Evolutionary conservation across 1,140 invertebrate genomes (phyloP), one percentile per base, ranked within the genome.

Genomic region (Aphis gossypii): DNA sequence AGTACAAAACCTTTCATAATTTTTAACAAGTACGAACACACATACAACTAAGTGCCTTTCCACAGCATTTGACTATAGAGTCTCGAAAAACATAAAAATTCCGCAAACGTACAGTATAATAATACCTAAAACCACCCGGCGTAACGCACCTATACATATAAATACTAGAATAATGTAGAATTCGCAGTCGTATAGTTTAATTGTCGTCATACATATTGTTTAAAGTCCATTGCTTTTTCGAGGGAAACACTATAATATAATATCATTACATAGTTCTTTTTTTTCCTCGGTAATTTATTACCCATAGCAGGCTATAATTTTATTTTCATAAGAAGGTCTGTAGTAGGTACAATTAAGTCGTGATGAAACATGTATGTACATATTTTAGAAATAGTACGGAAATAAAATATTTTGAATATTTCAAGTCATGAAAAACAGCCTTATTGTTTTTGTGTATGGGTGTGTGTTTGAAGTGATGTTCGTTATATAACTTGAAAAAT

Each of bases 21-120:
- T 76, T 76, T 76, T 76, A 76, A 76, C n/a, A n/a, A 76, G 60
- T 76, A 76, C 4, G n/a, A 35, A 7, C 60, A 35, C n/a, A 76
- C n/a, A 76, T n/a, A n/a, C n/a, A 68, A 54, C 48, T 18, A 54
- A 76, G 60, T 35, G n/a, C 60, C n/a, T 76, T 76, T 76, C 60
- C 60, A n/a, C 60, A n/a, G n/a, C 60, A 76, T 76, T 76, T 76
- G 60, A 35, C 30, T 76, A n/a, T 76, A n/a, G 60, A 76, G 60
- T n/a, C 60, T n/a, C 18, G 60, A n/a, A 76, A 76, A 76, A 76
- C 60, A 68, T 76, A n/a, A 76, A 76, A 76, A 76, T 76, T 76
- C n/a, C n/a, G n/a, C 60, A n/a, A 76, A n/a, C 60, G 60, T 18
- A 76, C n/a, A 18, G 1, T 51, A n/a, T 68, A 76, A 76, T 76